phyloP scores from a whole-genome alignment of 1,140 invertebrate species.

The Acyrthosiphon pisum region DNA sequence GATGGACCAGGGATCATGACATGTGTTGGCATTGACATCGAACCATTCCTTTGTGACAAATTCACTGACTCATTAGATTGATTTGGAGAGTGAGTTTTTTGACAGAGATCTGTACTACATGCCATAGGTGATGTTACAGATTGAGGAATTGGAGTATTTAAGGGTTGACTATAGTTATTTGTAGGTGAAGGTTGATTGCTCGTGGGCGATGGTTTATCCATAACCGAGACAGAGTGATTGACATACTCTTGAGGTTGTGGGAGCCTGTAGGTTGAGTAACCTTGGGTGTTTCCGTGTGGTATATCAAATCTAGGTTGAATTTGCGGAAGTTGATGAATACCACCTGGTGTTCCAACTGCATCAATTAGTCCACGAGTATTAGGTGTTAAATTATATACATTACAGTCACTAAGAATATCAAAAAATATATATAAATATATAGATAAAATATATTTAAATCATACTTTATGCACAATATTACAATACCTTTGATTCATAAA shows the following conservation, averaged over 20 bases:
- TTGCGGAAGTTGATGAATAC: slow-evolving; percentile 52
- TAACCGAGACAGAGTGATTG: slow-evolving; percentile 28
- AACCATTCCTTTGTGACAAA: slow-evolving; percentile 43
- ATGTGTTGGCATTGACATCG: slow-evolving; percentile 58
- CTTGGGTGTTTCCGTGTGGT: slow-evolving; percentile 33
- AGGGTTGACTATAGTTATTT: slow-evolving; percentile 50
- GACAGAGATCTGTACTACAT: slow-evolving; percentile 44
- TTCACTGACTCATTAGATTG: slow-evolving; percentile 33
- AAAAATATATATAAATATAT: not conserved
- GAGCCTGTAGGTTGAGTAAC: slow-evolving; percentile 34
- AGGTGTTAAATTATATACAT: slow-evolving; percentile 48
- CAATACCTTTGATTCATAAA: slow-evolving; percentile 58
- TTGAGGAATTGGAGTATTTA: slow-evolving; percentile 50
- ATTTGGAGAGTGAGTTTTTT: slow-evolving; percentile 44
- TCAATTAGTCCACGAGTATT: slow-evolving; percentile 50
- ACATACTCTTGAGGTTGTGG: slow-evolving; percentile 45
- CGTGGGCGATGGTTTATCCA: slow-evolving; percentile 23
- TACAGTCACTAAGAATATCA: slow-evolving; percentile 37
- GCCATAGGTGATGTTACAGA: slow-evolving; percentile 41
- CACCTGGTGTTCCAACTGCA: slow-evolving; percentile 51
- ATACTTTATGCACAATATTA: not conserved
- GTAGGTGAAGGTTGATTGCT: slow-evolving; percentile 46
- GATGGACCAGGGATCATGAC: slow-evolving; percentile 56
- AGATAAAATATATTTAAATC: not conserved
- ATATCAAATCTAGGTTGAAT: slow-evolving; percentile 53